These are phyloP conservation scores for Calephelis perditalis DNA, from an alignment of 2,888 invertebrate genomes.

Conservation along the genomic window DNA sequence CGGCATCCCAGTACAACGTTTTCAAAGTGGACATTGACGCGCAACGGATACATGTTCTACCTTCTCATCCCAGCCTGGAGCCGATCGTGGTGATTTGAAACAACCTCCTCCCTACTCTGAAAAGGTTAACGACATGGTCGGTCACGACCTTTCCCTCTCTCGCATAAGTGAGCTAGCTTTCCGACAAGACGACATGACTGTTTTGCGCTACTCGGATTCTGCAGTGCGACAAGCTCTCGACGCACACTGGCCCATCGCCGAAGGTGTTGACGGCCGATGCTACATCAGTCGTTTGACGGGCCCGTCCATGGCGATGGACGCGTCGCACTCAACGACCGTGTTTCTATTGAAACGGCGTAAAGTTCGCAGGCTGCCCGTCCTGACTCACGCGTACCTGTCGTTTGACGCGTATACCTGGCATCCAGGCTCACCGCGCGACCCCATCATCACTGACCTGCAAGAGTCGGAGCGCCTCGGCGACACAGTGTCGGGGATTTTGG, in stretches of 20 bases:
- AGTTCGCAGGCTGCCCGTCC: slow-evolving; percentile 1
- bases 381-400: slow-evolving; percentile 1
- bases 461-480: slow-evolving; percentile 5
- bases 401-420: slow-evolving; percentile 5
- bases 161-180: not conserved
- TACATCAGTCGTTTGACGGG: slow-evolving; percentile 3
- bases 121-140: not conserved
- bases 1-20: slow-evolving; percentile 1
- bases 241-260: slow-evolving; percentile 1
- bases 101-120: not conserved
- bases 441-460: slow-evolving; percentile 2
- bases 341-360: slow-evolving; percentile 7
- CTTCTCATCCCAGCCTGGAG: slow-evolving; percentile 5
- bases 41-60: slow-evolving; percentile 3
- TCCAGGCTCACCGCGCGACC: slow-evolving; percentile 4
- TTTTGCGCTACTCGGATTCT: not conserved
- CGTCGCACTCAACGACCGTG: slow-evolving; percentile 1
- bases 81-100: slow-evolving; percentile 11
- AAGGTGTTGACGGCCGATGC: not conserved
- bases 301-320: not conserved
- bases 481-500: slow-evolving; percentile 1
- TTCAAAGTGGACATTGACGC: slow-evolving; percentile 2
- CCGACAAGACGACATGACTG: not conserved
- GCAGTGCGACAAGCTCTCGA: not conserved
- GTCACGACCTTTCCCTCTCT: not conserved